phyloP scores from a whole-genome alignment of 2,888 invertebrate species.

The Lasius platythorax region DNA sequence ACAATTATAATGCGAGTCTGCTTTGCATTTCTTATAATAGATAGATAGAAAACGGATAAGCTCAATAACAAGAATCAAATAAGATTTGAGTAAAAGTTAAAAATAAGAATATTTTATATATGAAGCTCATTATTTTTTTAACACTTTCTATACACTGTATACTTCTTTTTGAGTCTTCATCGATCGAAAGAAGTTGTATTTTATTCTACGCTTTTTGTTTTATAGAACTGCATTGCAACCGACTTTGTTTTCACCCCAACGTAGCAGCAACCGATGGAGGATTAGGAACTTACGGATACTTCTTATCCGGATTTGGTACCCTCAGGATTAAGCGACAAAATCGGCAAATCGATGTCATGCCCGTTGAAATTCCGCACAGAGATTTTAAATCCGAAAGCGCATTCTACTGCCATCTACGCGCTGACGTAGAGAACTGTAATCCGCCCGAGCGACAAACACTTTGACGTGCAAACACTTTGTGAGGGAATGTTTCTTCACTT shows the following conservation, averaged over 20 bases:
- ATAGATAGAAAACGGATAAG: not conserved
- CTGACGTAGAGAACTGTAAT: constrained; percentile 74
- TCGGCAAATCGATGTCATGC: constrained; percentile 14
- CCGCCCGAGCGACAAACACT: constrained; percentile 62
- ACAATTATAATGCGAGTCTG: not conserved
- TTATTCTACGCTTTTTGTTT: constrained; percentile 5
- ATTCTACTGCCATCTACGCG: constrained; percentile 79
- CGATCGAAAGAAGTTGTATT: not conserved
- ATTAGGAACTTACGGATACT: constrained; percentile 29
- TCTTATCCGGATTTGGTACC: constrained; percentile 20
- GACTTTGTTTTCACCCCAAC: constrained; percentile 34
- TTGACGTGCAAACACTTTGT: constrained; percentile 52
- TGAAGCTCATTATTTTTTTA: not conserved
- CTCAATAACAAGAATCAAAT: not conserved
- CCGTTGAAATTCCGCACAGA: constrained; percentile 17
- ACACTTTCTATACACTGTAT: not conserved
- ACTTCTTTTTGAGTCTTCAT: not conserved
- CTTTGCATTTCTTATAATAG: not conserved
- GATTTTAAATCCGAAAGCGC: constrained; percentile 73
- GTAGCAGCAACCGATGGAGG: constrained; percentile 12
- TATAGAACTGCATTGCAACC: not conserved
- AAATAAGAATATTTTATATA: not conserved
- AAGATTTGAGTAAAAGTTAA: not conserved
- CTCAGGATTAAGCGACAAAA: constrained; percentile 37
- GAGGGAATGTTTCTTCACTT: constrained; percentile 60